Base-by-base conservation (phyloP, 2,888 invertebrate species). In the Caenorhabditis macrosperma region DNA sequence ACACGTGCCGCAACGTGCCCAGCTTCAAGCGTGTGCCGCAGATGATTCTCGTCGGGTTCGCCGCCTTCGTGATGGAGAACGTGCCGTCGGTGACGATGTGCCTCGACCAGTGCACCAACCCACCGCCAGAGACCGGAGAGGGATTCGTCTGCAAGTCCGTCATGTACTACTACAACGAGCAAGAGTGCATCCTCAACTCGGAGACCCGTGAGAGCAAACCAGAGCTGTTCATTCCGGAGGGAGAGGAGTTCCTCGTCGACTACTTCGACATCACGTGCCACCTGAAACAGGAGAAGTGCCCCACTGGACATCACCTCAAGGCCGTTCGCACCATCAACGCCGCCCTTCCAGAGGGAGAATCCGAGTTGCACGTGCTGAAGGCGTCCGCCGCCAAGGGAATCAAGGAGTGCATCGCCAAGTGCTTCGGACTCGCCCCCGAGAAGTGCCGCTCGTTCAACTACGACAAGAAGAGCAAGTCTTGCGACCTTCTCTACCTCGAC, bases 151-250 rank as follows among this genome's bases (percentile, higher is more conserved):
- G 90, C 86, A 89, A 88, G 77, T 90, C 90, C n/a, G 90, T 87
- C 52, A 90, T 90, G 90, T 90, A 90, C 84, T 90, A 90, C 84
- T 90, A 90, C 87, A 90, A 90, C 76, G 90, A 90, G 68, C 86
- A 86, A 74, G 90, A 90, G 78, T 90, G 90, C 81, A 90, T 90
- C 76, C 79, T 90, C 52, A 90, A 90, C 78, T 87, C 89, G n/a
- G 90, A 90, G 67, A 86, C 87, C 24, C 83, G 89, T 50, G 78
- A 69, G 48, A 83, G 87, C 48, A 88, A 90, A 81, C 89, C 90
- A 26, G 90, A 90, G 50, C 80, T 90, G 26, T 90, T 90, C 86
- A 89, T 90, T 54, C 85, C 88, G 41, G 90, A 90, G 69, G 87
- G 86, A 72, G 88, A 87, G 6, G 88, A 87, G 52, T 87, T 87